Base-by-base conservation (phyloP, 2,113 vertebrate genomes). In the Sorex fumeus region DNA sequence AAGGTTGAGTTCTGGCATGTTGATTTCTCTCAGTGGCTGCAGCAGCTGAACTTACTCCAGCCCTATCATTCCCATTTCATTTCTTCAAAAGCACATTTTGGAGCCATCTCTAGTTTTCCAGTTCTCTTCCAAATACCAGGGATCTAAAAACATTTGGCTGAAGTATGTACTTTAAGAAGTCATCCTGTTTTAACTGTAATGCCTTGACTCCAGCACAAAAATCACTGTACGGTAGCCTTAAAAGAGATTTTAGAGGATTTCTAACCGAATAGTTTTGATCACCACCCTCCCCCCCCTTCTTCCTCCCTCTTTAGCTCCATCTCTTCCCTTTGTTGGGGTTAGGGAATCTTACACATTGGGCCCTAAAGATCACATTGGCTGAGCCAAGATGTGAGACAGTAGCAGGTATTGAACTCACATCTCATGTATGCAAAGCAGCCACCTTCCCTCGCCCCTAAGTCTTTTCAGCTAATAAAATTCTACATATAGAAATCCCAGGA, bases 21-120 rank as follows among this genome's bases (percentile, higher is more conserved):
- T 87, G 72, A 75, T 90, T 84, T 94, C 60, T 79, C 32, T 70
- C 57, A 80, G 71, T 40, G 12, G 47, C 25, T 25, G 53, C 79
- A 32, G 27, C 12, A 40, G 34, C 60, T 76, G 40, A 74, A 21
- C 47, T 87, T 47, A 23, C 60, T 27, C 28, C 70, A 77, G 25
- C 36, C 85, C 30, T 40, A 86, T 40, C 47, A 32, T 3, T 81
- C 84, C 34, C 28, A 71, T 40, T 66, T 30, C 40, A 3, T 34
- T 32, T 1, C 30, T 77, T 84, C 30, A 66, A 16, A 87, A 45
- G 76, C 4, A 84, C 50, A 60, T 36, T 79, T 66, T 71, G 53
- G 34, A 91, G 43, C 27, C 80, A 32, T 15, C 45, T 91, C 16
- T 80, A 23, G 66, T 8, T 10, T 84, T 53, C 50, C 12, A 67